Evolutionary conservation across 2,797 vertebrate species (phyloP).

Genomic region (Ctenochaetus hawaiiensis): DNA sequence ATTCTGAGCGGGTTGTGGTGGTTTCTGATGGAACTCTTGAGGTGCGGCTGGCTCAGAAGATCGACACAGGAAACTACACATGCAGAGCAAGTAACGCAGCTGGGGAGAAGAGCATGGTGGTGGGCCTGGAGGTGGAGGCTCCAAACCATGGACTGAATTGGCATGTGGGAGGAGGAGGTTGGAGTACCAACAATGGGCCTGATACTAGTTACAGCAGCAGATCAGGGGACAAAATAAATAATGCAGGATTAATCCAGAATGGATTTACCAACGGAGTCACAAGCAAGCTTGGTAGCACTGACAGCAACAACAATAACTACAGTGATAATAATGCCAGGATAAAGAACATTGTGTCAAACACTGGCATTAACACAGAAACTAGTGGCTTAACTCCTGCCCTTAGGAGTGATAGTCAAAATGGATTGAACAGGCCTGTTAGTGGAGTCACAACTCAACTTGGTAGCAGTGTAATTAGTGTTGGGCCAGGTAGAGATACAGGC

Average conservation of each 20-base stretch:
- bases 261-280: conserved; percentile 37
- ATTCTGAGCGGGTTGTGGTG: conserved; percentile 71
- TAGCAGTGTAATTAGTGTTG: conserved; percentile 36
- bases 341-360: conserved; percentile 47
- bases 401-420: conserved; percentile 46
- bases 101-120: conserved; percentile 85
- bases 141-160: conserved; percentile 79
- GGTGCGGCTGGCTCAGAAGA: conserved; percentile 87
- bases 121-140: conserved; percentile 86
- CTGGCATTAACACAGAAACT: conserved; percentile 32
- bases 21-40: conserved; percentile 87
- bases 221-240: conserved; percentile 30
- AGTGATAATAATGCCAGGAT: conserved; percentile 33
- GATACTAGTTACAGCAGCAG: conserved; percentile 21
- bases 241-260: conserved; percentile 30
- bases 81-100: conserved; percentile 87
- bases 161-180: conserved; percentile 39
- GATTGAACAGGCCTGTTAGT: conserved; percentile 51
- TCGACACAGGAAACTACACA: conserved; percentile 93
- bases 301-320: conserved; percentile 29
- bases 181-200: conserved; percentile 22
- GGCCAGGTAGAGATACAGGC: conserved; percentile 46
- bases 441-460: conserved; percentile 55
- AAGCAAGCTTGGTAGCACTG: conserved; percentile 39
- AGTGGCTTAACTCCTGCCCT: conserved; percentile 56